Evolutionary conservation across 2,888 invertebrate genomes (phyloP), one percentile per base, ranked within the genome.

Genomic region (Pherbina coryleti): DNA sequence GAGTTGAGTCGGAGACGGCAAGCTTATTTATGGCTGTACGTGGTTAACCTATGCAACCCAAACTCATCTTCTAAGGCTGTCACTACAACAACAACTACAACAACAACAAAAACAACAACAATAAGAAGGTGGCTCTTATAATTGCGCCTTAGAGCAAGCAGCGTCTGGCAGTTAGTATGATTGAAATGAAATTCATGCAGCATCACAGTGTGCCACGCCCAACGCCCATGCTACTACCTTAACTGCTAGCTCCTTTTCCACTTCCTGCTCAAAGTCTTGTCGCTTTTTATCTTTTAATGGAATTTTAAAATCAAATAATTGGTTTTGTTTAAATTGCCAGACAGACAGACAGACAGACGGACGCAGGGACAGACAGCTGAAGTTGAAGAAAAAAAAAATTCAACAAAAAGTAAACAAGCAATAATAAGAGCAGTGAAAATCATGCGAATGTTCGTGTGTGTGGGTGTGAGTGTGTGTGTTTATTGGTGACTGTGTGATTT

Each of bases 221-320:
- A 17, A 60, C 25, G 25, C 11, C 22, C 14, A 31, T 8, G 28
- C 11, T n/a, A 64, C 31, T n/a, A n/a, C n/a, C 17, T 11, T 7
- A 37, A 7, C 9, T 44, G 17, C 7, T 9, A 19, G 17, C 22
- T 3, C 5, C 8, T 76, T 62, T 44, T 34, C 70, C 71, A 53
- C 62, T 31, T 67, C 67, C 37, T n/a, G 34, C 34, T 64, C 64
- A 53, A 66, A 67, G 70, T 73, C 77, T 77, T 77, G 77, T 76
- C 79, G 75, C 82, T 80, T 83, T 84, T 84, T 85, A 85, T 85
- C 85, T 85, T 85, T 85, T 85, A 85, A 85, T 83, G 84, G 85
- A 83, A 83, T 85, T 85, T 85, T 82, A 83, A 85, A 85, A 85
- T 85, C 85, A 85, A 85, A 85, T 85, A 85, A 86, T 86, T 85